phyloP scores from a whole-genome alignment of 2,113 vertebrate genomes.

The Passer montanus region DNA sequence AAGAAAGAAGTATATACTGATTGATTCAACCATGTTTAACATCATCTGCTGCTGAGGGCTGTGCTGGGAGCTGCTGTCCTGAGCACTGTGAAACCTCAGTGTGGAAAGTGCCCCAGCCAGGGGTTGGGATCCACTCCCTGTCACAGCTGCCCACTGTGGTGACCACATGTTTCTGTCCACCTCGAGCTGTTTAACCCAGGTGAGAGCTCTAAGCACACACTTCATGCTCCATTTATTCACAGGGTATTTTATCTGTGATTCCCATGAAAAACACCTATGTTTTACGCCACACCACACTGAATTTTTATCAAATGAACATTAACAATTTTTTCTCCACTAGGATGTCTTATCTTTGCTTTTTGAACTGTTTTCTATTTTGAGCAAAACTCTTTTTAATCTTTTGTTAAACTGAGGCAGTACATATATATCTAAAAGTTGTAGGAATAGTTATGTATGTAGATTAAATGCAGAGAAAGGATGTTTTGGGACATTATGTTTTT shows the following conservation, averaged over 20 bases:
- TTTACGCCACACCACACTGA: not conserved
- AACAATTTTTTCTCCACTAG: not conserved
- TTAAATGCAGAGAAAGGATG: not conserved
- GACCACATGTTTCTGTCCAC: not conserved
- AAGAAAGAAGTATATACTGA: not conserved
- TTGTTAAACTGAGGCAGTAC: not conserved
- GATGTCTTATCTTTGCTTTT: not conserved
- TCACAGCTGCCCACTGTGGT: not conserved
- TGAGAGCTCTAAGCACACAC: not conserved
- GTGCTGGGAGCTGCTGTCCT: not conserved
- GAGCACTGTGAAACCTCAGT: rapidly evolving
- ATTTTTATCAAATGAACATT: not conserved
- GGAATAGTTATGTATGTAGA: not conserved
- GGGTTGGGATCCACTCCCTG: not conserved
- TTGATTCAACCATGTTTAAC: not conserved
- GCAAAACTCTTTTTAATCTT: not conserved
- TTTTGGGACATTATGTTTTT: not conserved
- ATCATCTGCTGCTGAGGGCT: not conserved
- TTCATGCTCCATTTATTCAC: not conserved
- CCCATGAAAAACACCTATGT: too few relatives aligned
- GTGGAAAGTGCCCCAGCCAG: not conserved
- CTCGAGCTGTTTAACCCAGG: not conserved
- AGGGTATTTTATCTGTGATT: not conserved
- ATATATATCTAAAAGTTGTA: not conserved
- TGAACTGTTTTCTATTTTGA: not conserved